Evolutionary conservation across 1,140 invertebrate genomes (phyloP).

Genomic region (Drosophila bifasciata): DNA sequence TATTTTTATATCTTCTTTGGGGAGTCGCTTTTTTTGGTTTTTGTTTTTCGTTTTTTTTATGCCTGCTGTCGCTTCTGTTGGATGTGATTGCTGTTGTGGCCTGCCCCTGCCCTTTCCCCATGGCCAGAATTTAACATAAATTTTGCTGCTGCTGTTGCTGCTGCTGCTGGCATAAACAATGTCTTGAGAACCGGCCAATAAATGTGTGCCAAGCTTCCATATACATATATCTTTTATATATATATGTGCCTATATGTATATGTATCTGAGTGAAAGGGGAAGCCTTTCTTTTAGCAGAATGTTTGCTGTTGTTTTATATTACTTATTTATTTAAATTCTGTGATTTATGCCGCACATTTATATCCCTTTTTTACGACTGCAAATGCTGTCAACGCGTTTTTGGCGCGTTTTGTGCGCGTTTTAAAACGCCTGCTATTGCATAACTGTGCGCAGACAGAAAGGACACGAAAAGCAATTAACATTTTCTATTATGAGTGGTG

Average conservation of each 20-base stretch:
- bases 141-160: slow-evolving; percentile 48
- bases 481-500: slow-evolving; percentile 57
- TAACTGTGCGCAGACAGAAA: slow-evolving; percentile 35
- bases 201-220: slow-evolving; percentile 45
- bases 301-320: slow-evolving; percentile 15
- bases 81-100: slow-evolving; percentile 33
- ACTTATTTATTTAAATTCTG: slow-evolving; percentile 23
- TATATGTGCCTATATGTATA: slow-evolving; percentile 6
- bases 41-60: slow-evolving; percentile 33
- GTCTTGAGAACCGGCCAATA: slow-evolving; percentile 22
- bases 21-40: slow-evolving; percentile 55
- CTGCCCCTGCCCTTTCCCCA: slow-evolving; percentile 41
- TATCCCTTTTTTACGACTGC: slow-evolving; percentile 22
- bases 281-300: slow-evolving; percentile 36
- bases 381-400: slow-evolving; percentile 37
- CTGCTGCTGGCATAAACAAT: slow-evolving; percentile 27
- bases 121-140: slow-evolving; percentile 68
- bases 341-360: slow-evolving; percentile 8
- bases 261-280: slow-evolving; percentile 66
- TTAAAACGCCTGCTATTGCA: slow-evolving; percentile 44
- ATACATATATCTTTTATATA: slow-evolving; percentile 40
- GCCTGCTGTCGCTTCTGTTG: slow-evolving; percentile 19
- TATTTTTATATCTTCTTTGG: slow-evolving; percentile 34
- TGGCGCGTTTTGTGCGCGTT: slow-evolving; percentile 28
- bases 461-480: slow-evolving; percentile 73